Evolutionary conservation across 2,888 invertebrate species (phyloP).

Genomic region (Synergus umbraculus): DNA sequence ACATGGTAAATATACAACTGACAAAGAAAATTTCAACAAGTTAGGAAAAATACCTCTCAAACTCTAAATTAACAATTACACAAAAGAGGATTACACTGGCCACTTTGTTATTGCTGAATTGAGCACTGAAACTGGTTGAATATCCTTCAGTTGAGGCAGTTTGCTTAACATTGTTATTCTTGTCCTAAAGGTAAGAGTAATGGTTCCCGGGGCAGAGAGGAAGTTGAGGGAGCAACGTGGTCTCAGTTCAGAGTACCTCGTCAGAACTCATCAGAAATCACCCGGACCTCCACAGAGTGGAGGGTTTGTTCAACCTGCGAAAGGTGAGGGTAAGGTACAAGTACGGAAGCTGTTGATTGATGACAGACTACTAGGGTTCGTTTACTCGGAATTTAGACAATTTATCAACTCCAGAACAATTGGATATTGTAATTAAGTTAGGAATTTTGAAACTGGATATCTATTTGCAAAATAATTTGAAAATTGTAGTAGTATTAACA

Average conservation of each 20-base stretch:
- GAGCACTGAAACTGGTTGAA: slow-evolving; percentile 1
- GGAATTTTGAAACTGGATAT: background rate
- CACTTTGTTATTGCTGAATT: slow-evolving; percentile 11
- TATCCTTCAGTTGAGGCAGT: slow-evolving; percentile 28
- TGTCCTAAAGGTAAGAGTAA: slow-evolving; percentile 78
- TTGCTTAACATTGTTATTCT: slow-evolving; percentile 40
- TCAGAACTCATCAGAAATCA: slow-evolving; percentile 75
- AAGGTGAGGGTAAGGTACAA: slow-evolving; percentile 63
- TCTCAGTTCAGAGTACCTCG: slow-evolving; percentile 79
- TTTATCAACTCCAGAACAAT: slow-evolving; percentile 3
- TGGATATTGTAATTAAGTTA: background rate
- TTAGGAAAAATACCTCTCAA: background rate
- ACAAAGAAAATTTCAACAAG: background rate
- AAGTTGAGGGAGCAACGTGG: slow-evolving; percentile 80
- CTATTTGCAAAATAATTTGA: no score
- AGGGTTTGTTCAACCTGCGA: slow-evolving; percentile 70
- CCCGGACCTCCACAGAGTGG: slow-evolving; percentile 70
- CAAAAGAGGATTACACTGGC: slow-evolving; percentile 12
- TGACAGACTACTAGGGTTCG: background rate
- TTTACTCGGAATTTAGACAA: slow-evolving; percentile 20
- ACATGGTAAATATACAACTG: slow-evolving; percentile 78
- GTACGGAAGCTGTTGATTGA: slow-evolving; percentile 39
- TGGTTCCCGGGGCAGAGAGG: slow-evolving; percentile 82
- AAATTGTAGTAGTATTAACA: no score
- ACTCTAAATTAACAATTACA: slow-evolving; percentile 11